phyloP scores from a whole-genome alignment of 2,797 vertebrate species.

The Momotus momota region DNA sequence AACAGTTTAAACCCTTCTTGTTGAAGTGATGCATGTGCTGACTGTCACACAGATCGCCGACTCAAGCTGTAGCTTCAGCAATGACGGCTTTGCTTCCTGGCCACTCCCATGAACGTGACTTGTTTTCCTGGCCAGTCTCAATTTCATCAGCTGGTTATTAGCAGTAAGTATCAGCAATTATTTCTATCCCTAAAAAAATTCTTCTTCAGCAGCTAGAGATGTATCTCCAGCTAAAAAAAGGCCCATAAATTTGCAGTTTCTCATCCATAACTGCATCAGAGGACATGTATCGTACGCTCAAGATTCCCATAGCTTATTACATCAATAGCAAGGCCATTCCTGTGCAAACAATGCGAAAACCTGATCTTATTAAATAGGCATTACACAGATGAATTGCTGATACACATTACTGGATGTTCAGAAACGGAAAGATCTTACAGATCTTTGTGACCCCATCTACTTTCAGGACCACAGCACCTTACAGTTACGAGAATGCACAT shows the following conservation, averaged over 20 bases:
- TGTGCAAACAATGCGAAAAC: background rate
- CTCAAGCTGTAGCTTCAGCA: background rate
- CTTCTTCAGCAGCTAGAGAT: background rate
- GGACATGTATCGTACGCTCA: background rate
- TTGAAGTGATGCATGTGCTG: accelerated
- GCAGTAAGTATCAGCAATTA: background rate
- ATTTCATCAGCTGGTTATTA: background rate
- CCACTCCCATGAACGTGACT: background rate
- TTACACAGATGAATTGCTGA: background rate
- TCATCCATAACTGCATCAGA: background rate
- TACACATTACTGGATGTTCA: background rate
- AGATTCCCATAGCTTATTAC: background rate
- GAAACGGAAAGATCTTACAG: background rate
- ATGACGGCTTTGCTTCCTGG: background rate
- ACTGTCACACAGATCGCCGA: background rate
- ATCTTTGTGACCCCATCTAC: background rate
- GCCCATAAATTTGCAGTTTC: background rate
- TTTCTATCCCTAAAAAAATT: background rate
- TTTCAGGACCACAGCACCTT: background rate
- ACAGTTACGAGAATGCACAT: background rate
- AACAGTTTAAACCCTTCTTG: background rate
- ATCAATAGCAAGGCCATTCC: background rate
- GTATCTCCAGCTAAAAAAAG: background rate
- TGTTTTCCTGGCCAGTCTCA: background rate
- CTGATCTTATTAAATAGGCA: background rate